Conservation (phyloP, 1,140 invertebrate genomes). For the Dinoponera quadriceps region DNA sequence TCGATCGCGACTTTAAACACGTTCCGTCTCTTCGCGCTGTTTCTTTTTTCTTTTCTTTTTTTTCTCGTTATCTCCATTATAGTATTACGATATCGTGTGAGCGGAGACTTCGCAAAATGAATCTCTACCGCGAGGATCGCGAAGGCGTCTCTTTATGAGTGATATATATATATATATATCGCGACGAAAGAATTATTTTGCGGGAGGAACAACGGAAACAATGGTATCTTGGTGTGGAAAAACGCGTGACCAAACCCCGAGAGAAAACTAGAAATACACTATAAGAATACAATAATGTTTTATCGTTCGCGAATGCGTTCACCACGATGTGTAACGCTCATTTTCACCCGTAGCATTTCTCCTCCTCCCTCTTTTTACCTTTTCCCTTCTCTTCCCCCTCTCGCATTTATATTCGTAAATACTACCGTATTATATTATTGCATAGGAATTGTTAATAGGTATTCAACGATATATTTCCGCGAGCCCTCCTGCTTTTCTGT, state of each 20-base stretch:
- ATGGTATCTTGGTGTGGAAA: background rate
- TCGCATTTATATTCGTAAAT: conserved; percentile 22
- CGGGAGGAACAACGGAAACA: background rate
- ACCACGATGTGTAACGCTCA: background rate
- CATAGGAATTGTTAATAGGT: conserved; percentile 50
- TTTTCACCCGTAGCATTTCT: background rate
- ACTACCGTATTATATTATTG: conserved; percentile 46
- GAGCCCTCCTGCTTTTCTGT: conserved; percentile 24
- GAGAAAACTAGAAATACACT: background rate
- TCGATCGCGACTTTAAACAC: conserved; percentile 8
- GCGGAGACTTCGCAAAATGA: background rate
- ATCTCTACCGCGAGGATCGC: background rate
- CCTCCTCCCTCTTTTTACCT: no score
- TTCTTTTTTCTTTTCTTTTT: background rate
- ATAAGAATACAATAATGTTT: conserved; percentile 24
- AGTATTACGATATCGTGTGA: background rate
- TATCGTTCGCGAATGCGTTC: background rate
- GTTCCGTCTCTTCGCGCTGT: no score
- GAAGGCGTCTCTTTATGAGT: background rate
- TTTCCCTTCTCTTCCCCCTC: background rate
- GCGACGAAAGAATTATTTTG: conserved; percentile 7
- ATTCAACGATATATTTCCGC: conserved; percentile 32
- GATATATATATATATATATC: background rate
- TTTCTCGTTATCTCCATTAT: background rate
- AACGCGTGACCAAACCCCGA: background rate